These are phyloP conservation scores for Butorides virescens DNA, from an alignment of 2,113 vertebrate genomes.

Conservation along the genomic window DNA sequence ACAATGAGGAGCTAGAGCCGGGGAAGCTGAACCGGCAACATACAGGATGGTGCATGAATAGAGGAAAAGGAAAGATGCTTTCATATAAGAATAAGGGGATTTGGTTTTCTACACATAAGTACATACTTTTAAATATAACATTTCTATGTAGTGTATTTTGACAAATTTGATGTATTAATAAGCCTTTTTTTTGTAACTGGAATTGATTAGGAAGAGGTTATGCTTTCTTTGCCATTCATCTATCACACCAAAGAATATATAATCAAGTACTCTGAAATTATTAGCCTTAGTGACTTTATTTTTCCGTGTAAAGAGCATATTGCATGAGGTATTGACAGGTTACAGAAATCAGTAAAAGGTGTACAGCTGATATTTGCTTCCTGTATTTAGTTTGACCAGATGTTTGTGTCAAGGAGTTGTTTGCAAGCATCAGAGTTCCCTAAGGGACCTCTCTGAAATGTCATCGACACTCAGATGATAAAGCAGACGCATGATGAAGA, in stretches of 20 bases:
- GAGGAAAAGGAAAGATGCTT: neutral
- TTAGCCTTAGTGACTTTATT: neutral
- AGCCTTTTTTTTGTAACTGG: neutral
- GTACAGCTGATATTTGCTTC: neutral
- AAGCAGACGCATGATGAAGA: neutral
- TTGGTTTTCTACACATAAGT: neutral
- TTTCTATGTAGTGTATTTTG: neutral
- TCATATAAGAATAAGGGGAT: neutral
- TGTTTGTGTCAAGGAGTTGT: neutral
- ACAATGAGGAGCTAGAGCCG: neutral
- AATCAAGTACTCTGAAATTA: neutral
- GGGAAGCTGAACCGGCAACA: rapidly evolving
- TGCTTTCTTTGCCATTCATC: neutral
- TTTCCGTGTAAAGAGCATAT: neutral
- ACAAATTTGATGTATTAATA: neutral
- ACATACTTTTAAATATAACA: neutral
- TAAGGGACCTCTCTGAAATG: neutral
- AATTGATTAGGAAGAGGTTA: neutral
- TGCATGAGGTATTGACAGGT: neutral
- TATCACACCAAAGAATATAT: neutral
- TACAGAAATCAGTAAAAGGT: neutral
- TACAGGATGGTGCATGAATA: rapidly evolving
- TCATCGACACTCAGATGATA: neutral
- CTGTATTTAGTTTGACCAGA: neutral
- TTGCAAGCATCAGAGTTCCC: neutral